Evolutionary conservation across 2,888 invertebrate genomes (phyloP).

Genomic region (Malthinus seriepunctatus): DNA sequence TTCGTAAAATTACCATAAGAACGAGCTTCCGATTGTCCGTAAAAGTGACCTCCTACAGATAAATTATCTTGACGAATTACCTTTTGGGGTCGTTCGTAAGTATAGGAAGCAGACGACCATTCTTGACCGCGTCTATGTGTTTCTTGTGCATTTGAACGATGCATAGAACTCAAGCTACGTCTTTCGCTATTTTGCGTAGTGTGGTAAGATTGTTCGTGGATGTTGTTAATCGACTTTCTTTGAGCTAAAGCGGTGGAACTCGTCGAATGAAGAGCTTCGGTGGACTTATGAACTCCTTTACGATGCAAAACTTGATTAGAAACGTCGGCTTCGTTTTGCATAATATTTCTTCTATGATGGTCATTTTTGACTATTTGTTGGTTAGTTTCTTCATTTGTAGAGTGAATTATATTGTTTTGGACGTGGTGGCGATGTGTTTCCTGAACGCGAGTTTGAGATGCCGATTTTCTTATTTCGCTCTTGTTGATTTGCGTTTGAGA

Average conservation of each 20-base stretch:
- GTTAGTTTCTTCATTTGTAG: conserved; percentile 32
- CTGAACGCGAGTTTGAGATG: conserved; percentile 47
- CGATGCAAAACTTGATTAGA: conserved; percentile 79
- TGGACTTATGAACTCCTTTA: conserved; percentile 68
- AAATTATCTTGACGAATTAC: conserved; percentile 68
- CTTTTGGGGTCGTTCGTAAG: conserved; percentile 65
- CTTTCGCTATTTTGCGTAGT: conserved; percentile 71
- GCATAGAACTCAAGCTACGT: conserved; percentile 78
- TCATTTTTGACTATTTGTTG: conserved; percentile 34
- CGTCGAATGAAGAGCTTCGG: conserved; percentile 74
- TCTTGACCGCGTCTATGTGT: conserved; percentile 61
- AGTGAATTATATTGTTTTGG: conserved; percentile 37
- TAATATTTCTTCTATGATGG: conserved; percentile 73
- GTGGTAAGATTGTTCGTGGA: conserved; percentile 74
- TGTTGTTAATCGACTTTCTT: conserved; percentile 77
- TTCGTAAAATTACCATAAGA: conserved; percentile 70
- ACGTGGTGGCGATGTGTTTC: conserved; percentile 33
- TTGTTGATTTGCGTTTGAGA: conserved; percentile 46
- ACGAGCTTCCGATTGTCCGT: conserved; percentile 72
- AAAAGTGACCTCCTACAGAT: conserved; percentile 72
- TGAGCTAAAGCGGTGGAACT: conserved; percentile 77
- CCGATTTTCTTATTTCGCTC: conserved; percentile 48
- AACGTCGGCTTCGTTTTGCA: conserved; percentile 74
- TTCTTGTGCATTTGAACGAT: conserved; percentile 64
- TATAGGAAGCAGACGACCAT: conserved; percentile 54